Conservation (phyloP, 2,113 vertebrate genomes). For the Pitta sordida region DNA sequence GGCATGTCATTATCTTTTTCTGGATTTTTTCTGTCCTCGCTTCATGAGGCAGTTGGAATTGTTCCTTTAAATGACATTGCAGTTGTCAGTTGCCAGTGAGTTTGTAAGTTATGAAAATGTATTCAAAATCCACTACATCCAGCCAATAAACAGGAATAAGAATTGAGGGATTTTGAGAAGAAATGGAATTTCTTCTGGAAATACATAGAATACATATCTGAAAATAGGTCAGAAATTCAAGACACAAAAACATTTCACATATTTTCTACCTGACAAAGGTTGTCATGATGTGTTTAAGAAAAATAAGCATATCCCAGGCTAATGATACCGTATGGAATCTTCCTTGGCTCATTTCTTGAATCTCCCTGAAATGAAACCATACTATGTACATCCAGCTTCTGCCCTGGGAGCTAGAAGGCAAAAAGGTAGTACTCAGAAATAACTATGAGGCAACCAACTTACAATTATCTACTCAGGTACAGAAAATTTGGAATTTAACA, state of each 20-base stretch:
- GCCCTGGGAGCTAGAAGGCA: background rate
- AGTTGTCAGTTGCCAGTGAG: conserved; percentile 16
- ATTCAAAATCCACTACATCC: conserved; percentile 1
- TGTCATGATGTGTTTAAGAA: background rate
- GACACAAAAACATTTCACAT: background rate
- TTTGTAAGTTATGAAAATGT: background rate
- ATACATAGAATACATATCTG: background rate
- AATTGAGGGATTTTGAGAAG: background rate
- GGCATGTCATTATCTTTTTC: conserved; percentile 13
- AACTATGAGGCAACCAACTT: background rate
- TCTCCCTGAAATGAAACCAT: background rate
- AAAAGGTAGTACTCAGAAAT: background rate
- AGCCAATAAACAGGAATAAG: background rate
- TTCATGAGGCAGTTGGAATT: background rate
- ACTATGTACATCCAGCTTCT: background rate
- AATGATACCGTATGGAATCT: background rate
- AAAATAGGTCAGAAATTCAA: background rate
- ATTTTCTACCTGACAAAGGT: background rate
- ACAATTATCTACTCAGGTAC: background rate
- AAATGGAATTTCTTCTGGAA: background rate
- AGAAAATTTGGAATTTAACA: background rate
- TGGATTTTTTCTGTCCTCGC: background rate
- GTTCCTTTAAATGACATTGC: conserved; percentile 14
- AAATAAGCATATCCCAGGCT: background rate
- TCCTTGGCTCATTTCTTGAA: background rate